Evolutionary conservation across 2,797 vertebrate species (phyloP), one percentile per base, ranked within the genome.

Genomic region (Thaleichthys pacificus): DNA sequence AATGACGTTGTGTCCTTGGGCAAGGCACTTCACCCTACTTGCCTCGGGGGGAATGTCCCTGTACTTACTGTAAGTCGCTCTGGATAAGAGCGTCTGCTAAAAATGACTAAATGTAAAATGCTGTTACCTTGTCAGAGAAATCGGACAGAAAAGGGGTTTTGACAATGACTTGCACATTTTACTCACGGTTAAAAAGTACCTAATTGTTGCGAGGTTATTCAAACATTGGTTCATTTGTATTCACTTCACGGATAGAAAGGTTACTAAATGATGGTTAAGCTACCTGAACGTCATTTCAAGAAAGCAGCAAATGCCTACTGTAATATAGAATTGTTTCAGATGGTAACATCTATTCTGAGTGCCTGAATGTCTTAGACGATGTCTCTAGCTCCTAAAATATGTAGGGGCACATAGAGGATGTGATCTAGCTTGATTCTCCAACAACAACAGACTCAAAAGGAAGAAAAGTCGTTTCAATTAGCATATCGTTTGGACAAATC

Each of bases 341-440:
- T 32, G 15, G 1, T 57, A n/a, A 12, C 71, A 21, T 22, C 17
- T 47, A 47, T 47, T 47, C 42, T 14, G 42, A 47, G 51, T 62
- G 24, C 51, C 47, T 68, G 42, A 12, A 47, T 6, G 32, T 47
- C 42, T 47, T 47, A 14, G 42, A 14, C 42, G 12, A 47, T 47
- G 42, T 47, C 42, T 47, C 42, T 47, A 1, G 42, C 42, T 3
- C 42, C 57, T 85, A 54, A 82, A 86, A 82, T 80, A 87, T 82
- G 74, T 71, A 86, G 67, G 56, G 60, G 9, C 2, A 66, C 61
- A 69, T 61, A 74, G 67, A 73, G 32, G 61, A 26, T 4, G 63
- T 11, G 21, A 21, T 28, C 14, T 24, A 24, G 22, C 38, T 49
- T 49, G 15, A 66, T 66, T 42, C 21, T 1, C 49, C 42, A 11